Conservation (phyloP, 35 echinoderm and acorn worm genomes). For the Holothuria glaberrima region DNA sequence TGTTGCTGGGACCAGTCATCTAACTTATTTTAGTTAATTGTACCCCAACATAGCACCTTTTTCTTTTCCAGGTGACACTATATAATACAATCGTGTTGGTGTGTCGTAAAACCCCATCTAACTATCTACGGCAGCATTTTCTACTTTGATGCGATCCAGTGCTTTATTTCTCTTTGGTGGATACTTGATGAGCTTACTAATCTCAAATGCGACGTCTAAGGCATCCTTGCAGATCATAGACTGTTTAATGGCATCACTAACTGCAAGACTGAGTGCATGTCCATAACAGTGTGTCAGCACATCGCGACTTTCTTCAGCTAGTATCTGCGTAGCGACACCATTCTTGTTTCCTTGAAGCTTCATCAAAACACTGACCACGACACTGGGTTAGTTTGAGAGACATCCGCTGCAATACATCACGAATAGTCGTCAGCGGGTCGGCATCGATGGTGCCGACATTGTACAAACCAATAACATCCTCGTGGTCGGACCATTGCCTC, state of each 20-base stretch:
- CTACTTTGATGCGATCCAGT: not conserved
- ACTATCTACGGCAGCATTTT: not conserved
- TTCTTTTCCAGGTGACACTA: too few species aligned
- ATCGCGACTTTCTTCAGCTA: not conserved
- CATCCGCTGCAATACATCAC: not conserved
- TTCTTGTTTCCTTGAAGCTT: not conserved
- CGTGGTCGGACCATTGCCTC: constrained; percentile 4
- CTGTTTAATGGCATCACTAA: not conserved
- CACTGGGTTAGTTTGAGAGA: not conserved
- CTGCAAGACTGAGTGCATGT: constrained; percentile 10
- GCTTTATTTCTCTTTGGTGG: not conserved
- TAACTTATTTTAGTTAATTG: too few species aligned
- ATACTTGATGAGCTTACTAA: constrained; percentile 11
- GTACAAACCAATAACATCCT: constrained; percentile 31
- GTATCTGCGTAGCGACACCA: constrained; percentile 11
- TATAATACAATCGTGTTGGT: too few species aligned
- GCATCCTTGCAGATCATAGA: not conserved
- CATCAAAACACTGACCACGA: constrained; percentile 30
- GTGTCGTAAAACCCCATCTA: too few species aligned
- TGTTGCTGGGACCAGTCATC: not conserved
- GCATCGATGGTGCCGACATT: not conserved
- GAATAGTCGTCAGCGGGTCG: not conserved
- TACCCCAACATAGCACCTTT: too few species aligned
- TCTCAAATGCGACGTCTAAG: constrained; percentile 7
- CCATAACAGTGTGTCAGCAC: constrained; percentile 4